Evolutionary conservation across 2,888 invertebrate genomes (phyloP).

Genomic region (Apoda limacodes): DNA sequence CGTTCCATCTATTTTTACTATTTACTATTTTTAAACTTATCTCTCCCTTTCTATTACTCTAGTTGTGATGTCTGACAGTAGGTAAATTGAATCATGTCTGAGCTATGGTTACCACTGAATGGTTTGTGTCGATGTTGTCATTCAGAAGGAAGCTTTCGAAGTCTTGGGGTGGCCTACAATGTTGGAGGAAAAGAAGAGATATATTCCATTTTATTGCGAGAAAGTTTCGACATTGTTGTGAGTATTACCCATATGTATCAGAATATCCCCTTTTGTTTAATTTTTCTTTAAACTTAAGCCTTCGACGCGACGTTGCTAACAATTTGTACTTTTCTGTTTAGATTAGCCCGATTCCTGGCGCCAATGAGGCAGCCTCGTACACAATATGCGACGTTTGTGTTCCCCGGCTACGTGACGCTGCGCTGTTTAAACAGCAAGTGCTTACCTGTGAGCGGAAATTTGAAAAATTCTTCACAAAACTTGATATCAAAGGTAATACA

Average conservation of each 20-base stretch:
- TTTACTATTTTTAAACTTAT: too few species aligned
- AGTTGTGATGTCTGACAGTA: conserved; percentile 3
- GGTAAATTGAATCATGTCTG: conserved; percentile 27
- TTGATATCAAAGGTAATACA: conserved; percentile 13
- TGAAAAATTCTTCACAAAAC: conserved; percentile 19
- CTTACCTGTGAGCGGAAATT: conserved; percentile 36
- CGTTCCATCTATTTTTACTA: too few species aligned
- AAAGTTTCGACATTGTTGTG: conserved; percentile 39
- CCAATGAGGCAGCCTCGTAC: conserved; percentile 19
- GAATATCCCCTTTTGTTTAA: not conserved
- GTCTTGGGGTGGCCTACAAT: conserved; percentile 24
- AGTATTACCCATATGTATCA: conserved; percentile 21
- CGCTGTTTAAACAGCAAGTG: conserved; percentile 38
- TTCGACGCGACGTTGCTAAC: too few species aligned
- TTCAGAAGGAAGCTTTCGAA: conserved; percentile 35
- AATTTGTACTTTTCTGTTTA: conserved; percentile 24
- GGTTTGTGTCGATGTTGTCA: conserved; percentile 52
- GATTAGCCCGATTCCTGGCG: conserved; percentile 23
- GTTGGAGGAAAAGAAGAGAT: conserved; percentile 29
- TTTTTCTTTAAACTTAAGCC: conserved; percentile 3
- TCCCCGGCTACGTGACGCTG: conserved; percentile 29
- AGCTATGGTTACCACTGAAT: conserved; percentile 25
- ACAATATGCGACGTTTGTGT: conserved; percentile 44
- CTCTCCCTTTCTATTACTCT: too few species aligned
- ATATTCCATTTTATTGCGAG: conserved; percentile 32